These are phyloP conservation scores for Petroica traversi DNA, from an alignment of 2,113 vertebrate genomes.

Conservation along the genomic window DNA sequence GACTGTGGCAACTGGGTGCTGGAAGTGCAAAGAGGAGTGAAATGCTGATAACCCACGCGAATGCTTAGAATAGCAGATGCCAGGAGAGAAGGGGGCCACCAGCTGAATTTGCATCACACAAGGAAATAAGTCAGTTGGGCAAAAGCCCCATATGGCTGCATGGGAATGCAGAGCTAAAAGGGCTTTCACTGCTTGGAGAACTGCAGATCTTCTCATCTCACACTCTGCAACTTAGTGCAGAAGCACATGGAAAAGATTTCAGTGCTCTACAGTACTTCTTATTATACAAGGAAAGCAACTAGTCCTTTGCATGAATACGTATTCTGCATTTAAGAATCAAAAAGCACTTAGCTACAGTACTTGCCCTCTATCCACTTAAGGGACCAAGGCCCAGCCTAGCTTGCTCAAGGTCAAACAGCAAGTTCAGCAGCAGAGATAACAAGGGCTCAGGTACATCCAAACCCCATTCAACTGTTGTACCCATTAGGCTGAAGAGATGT, in stretches of 20 bases:
- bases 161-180: constrained; percentile 1
- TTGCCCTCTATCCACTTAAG: neutral
- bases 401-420: constrained; percentile 7
- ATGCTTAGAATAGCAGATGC: constrained; percentile 23
- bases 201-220: neutral
- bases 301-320: neutral
- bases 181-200: neutral
- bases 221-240: neutral
- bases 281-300: neutral
- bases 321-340: neutral
- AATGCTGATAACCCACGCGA: neutral
- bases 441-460: neutral
- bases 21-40: constrained; percentile 6
- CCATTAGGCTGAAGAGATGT: neutral
- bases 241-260: neutral
- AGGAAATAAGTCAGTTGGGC: neutral
- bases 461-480: neutral
- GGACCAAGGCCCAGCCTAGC: neutral
- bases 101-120: constrained; percentile 2
- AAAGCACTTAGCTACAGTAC: neutral
- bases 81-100: constrained; percentile 3
- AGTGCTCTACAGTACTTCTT: neutral
- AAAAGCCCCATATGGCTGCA: constrained; percentile 10
- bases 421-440: constrained; percentile 7
- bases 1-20: neutral